Conservation (phyloP, 2,888 invertebrate genomes). For the Lagria hirta region DNA sequence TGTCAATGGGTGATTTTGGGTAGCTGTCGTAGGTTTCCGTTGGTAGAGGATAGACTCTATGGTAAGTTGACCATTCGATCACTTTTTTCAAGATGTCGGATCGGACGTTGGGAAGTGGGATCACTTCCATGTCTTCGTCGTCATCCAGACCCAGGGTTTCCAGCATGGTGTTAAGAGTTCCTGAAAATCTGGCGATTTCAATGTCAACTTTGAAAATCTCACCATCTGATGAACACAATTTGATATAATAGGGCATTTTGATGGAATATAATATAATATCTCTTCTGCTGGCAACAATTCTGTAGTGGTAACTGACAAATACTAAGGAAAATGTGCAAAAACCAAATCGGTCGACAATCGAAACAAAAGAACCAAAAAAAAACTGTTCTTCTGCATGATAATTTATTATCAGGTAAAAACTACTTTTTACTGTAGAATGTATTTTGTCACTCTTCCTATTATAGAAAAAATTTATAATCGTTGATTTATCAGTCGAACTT, state of each 20-base stretch:
- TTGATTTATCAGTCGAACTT: too few species aligned
- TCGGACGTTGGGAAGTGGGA: not conserved
- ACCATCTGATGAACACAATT: not conserved
- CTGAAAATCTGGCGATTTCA: too few species aligned
- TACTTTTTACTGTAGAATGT: too few species aligned
- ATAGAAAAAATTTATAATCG: too few species aligned
- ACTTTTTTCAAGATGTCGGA: not conserved
- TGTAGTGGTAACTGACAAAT: not conserved
- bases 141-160: not conserved
- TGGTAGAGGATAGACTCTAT: not conserved
- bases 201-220: not conserved
- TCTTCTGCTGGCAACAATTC: slow-evolving; percentile 3
- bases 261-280: not conserved
- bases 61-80: not conserved
- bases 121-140: not conserved
- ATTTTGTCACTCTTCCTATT: too few species aligned
- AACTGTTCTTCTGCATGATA: too few species aligned
- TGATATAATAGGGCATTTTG: slow-evolving; percentile 72
- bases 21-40: not conserved
- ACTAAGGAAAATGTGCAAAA: not conserved
- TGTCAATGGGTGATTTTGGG: not conserved
- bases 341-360: not conserved
- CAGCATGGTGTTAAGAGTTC: too few species aligned
- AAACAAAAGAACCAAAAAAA: not conserved
- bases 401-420: too few species aligned